These are phyloP conservation scores for Sclerurus mexicanus DNA, from an alignment of 2,113 vertebrate species.

Conservation along the genomic window DNA sequence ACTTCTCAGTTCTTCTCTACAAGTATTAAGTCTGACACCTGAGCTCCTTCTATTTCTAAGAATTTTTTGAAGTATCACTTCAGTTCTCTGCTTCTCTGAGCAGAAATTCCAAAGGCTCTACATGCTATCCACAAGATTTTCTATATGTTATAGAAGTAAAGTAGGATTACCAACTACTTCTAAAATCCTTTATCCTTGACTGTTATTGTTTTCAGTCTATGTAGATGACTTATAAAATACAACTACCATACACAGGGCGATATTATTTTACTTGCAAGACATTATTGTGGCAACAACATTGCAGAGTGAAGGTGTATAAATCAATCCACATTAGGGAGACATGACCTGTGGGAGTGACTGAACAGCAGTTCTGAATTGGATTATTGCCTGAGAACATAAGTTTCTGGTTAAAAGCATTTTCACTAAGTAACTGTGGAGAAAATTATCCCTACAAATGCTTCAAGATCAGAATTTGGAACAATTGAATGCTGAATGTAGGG, in stretches of 20 bases:
- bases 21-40: background rate
- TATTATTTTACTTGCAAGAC: background rate
- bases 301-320: background rate
- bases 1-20: background rate
- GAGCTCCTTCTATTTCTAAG: background rate
- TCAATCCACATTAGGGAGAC: background rate
- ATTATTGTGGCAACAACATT: background rate
- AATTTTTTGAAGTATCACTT: background rate
- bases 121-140: background rate
- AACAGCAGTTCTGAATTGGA: background rate
- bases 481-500: background rate
- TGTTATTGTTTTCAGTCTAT: background rate
- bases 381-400: background rate
- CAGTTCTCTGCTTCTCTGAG: background rate
- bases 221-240: background rate
- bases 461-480: background rate
- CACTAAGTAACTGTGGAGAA: background rate
- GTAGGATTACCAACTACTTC: background rate
- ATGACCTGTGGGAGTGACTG: background rate
- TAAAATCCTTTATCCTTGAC: background rate
- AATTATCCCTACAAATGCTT: background rate
- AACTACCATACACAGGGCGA: background rate
- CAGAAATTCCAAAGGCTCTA: background rate
- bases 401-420: background rate
- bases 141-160: background rate